Base-by-base conservation (phyloP, 2,113 vertebrate species). In the Bos indicus region DNA sequence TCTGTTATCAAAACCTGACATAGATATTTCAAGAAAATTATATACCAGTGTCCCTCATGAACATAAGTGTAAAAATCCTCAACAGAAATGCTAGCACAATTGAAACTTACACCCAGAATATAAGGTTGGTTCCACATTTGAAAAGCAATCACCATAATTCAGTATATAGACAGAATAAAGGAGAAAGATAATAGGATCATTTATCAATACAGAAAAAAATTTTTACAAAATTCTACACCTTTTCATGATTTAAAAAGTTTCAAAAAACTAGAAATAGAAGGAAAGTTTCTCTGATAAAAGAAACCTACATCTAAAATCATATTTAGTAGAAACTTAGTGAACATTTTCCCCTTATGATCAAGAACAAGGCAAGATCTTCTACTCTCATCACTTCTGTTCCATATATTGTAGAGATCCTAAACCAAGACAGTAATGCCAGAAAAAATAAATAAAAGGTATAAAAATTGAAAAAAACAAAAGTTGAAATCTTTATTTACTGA, bases 81-180 rank as follows among this genome's bases (percentile, higher is more conserved):
- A 91, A 91, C 36, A 96, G 59, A 96, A 94, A 56, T 64, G 25
- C 64, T 57, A 90, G 13, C 13, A 25, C 28, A 86, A 43, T 81
- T 94, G 40, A 60, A 86, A 87, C 51, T 80, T 81, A 51, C 7
- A 36, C 36, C 36, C 51, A 90, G 40, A 91, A 43, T 90, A 52
- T 21, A 80, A 93, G 33, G 33, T 80, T 94, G 11, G 15, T 87
- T 87, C 36, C n/a, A 92, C 51, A 60, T 80, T 91, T 93, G 82
- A 93, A 95, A 96, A 94, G 83, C 84, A 91, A 26, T 71, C 30
- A 54, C 5, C 59, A 8, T 59, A 64, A 94, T 96, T 96, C 85
- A 92, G 46, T 25, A 67, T 67, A 51, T 33, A 60, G 28, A 78
- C 48, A 92, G 60, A 89, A 62, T 87, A 78, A 94, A 92, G 59